Conservation (phyloP, 1,140 invertebrate genomes). For the Drosophila saltans region DNA sequence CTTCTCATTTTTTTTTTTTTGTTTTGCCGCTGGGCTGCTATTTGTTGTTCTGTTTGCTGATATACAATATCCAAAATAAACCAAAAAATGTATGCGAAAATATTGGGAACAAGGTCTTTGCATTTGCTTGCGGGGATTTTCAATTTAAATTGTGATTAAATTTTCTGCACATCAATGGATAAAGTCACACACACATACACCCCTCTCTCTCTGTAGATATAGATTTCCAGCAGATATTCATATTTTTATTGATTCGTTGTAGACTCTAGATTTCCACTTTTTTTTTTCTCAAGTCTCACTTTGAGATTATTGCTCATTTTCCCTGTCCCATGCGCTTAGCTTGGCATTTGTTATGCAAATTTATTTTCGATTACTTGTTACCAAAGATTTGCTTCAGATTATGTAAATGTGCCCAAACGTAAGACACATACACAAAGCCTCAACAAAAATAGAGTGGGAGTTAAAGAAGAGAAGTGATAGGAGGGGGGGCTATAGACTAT, state of each 20-base stretch:
- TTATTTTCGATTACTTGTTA: constrained; percentile 82
- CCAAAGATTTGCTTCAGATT: constrained; percentile 78
- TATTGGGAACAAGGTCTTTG: constrained; percentile 26
- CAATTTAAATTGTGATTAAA: constrained; percentile 80
- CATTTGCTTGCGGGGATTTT: constrained; percentile 55
- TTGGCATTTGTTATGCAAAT: constrained; percentile 78
- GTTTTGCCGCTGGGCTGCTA: constrained; percentile 30
- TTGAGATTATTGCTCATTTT: constrained; percentile 58
- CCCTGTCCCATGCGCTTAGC: constrained; percentile 30
- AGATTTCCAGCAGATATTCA: constrained; percentile 39
- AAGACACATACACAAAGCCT: constrained; percentile 22
- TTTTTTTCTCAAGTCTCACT: constrained; percentile 26
- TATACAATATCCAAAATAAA: constrained; percentile 40
- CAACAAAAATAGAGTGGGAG: neutral
- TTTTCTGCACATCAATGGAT: constrained; percentile 63
- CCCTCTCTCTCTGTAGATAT: constrained; percentile 20
- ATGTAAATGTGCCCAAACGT: constrained; percentile 73
- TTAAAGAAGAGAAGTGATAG: neutral
- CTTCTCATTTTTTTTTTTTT: no score
- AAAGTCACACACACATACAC: constrained; percentile 38
- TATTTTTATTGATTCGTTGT: constrained; percentile 35
- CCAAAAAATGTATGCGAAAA: constrained; percentile 16
- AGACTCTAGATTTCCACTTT: constrained; percentile 14
- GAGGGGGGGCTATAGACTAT: constrained; percentile 1
- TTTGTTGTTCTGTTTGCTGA: constrained; percentile 74